Conservation (phyloP, 2,797 vertebrate genomes). For the Pelodytes ibericus region DNA sequence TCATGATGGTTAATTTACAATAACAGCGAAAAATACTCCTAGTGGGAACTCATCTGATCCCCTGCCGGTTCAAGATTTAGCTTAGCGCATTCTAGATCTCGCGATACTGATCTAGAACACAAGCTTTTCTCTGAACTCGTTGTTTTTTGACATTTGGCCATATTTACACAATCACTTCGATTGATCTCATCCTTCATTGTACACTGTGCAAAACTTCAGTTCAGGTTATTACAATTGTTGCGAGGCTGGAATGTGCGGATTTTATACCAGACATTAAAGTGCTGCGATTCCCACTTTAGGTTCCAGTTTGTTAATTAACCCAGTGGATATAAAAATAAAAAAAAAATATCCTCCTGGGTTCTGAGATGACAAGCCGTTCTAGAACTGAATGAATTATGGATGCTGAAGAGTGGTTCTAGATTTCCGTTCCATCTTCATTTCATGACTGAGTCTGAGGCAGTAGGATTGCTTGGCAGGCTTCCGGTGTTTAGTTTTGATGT, state of each 20-base stretch:
- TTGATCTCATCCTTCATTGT: background rate
- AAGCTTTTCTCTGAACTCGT: too few relatives aligned
- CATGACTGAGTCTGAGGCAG: conserved; percentile 70
- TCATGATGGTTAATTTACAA: conserved; percentile 13
- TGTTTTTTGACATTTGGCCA: background rate
- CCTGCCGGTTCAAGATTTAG: conserved; percentile 1
- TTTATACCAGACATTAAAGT: conserved; percentile 39
- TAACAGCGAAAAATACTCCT: background rate
- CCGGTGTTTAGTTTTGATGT: conserved; percentile 73
- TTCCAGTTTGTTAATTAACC: conserved; percentile 23
- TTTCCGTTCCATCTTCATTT: conserved; percentile 72
- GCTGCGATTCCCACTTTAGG: background rate
- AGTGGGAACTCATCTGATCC: background rate
- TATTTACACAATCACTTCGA: background rate
- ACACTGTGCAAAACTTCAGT: background rate
- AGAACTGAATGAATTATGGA: background rate
- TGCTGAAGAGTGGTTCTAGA: background rate
- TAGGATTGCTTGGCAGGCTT: conserved; percentile 64
- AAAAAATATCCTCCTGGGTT: background rate
- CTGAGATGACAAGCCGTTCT: conserved; percentile 4
- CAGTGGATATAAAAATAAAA: background rate
- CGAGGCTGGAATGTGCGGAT: too few relatives aligned
- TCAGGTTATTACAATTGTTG: too few relatives aligned
- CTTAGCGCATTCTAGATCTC: background rate
- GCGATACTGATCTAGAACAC: conserved; percentile 1